Percentiles rank a stretch among this genome's conserved stretches.
Conservation (phyloP, 2,113 vertebrate genomes). For the Myxocyprinus asiaticus region DNA sequence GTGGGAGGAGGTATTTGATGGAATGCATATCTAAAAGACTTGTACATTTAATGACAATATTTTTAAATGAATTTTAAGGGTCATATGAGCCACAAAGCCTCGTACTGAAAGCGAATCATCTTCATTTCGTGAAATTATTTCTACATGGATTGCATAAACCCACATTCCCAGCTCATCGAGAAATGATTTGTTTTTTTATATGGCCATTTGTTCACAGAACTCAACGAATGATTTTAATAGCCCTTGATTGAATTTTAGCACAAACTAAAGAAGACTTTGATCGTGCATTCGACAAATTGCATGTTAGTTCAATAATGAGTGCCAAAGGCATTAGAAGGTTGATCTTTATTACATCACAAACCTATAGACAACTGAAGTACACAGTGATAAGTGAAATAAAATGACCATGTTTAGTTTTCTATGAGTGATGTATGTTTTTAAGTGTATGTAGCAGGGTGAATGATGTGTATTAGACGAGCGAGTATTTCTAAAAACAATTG, state of each 20-base stretch:
- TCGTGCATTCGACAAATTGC: conserved; percentile 54
- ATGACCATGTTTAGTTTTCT: conserved; percentile 77
- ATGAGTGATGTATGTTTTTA: conserved; percentile 66
- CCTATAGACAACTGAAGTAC: conserved; percentile 53
- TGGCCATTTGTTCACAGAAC: background rate
- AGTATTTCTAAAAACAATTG: conserved; percentile 56
- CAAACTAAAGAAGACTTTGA: no score
- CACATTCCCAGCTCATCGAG: background rate
- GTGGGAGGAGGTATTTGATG: no score
- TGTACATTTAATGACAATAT: conserved; percentile 5
- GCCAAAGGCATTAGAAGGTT: conserved; percentile 71
- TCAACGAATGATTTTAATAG: background rate
- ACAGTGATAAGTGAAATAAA: conserved; percentile 56
- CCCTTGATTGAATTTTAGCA: conserved; percentile 19
- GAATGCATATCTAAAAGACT: conserved; percentile 38
- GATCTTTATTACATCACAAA: conserved; percentile 60
- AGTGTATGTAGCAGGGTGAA: conserved; percentile 72
- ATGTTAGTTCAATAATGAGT: conserved; percentile 61
- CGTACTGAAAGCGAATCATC: background rate
- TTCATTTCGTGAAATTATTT: no score
- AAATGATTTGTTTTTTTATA: conserved; percentile 11
- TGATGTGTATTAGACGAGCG: conserved; percentile 62
- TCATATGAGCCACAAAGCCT: conserved; percentile 14
- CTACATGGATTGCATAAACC: background rate
- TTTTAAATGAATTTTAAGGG: conserved; percentile 33